Conservation (phyloP, 2,113 vertebrate genomes). For the Chelonoidis abingdonii region DNA sequence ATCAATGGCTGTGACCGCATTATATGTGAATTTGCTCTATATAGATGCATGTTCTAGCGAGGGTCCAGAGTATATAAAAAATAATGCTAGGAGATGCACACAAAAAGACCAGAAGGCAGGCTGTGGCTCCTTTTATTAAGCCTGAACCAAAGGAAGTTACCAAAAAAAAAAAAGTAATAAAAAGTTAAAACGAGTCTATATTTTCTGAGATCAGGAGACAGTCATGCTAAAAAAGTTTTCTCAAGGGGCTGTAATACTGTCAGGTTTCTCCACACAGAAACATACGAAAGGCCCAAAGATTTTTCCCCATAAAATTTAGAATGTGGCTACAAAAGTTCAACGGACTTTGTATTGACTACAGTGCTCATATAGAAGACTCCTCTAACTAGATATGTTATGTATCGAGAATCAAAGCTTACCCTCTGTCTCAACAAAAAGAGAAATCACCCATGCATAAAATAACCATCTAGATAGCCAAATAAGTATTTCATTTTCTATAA, state of each 20-base stretch:
- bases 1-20: too few species aligned
- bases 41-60: too few species aligned
- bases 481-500: neutral
- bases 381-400: neutral
- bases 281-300: neutral
- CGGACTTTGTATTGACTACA: neutral
- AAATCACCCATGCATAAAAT: neutral
- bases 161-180: neutral
- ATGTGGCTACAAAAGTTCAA: neutral
- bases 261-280: neutral
- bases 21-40: too few species aligned
- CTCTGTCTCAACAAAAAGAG: neutral
- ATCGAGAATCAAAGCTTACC: neutral
- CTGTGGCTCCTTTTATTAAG: neutral
- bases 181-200: neutral
- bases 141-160: neutral
- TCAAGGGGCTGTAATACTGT: neutral
- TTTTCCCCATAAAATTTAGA: neutral
- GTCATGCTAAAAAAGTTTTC: neutral
- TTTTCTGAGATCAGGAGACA: neutral
- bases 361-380: rapidly evolving
- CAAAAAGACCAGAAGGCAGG: neutral
- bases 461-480: neutral
- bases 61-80: neutral
- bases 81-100: neutral